A percentile compares a stretch with the other conserved stretches of the same genome.
Conservation (phyloP, 2,797 vertebrate species). For the Clarias pachynema region DNA sequence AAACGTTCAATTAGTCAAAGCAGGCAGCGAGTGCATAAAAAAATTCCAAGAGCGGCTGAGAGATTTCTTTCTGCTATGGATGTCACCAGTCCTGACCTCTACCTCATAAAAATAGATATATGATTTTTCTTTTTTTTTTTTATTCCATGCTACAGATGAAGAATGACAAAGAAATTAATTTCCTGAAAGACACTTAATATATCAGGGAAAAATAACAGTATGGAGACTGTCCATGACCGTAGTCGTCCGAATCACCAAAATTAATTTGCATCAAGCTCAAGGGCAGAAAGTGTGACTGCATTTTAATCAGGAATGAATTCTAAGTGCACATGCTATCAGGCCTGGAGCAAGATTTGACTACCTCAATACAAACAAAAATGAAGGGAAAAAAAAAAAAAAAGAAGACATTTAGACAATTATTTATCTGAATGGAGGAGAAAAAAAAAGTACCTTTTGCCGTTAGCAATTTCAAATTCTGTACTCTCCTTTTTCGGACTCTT, state of each 20-base stretch:
- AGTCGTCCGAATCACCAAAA: slow-evolving; percentile 62
- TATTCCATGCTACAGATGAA: slow-evolving; percentile 52
- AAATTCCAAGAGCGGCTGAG: background rate
- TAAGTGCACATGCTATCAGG: slow-evolving; percentile 42
- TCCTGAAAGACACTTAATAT: slow-evolving; percentile 56
- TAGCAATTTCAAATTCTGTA: slow-evolving; percentile 48
- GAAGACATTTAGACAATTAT: slow-evolving; percentile 38
- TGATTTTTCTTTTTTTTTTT: slow-evolving; percentile 54
- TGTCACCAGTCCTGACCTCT: slow-evolving; percentile 37
- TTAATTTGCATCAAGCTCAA: slow-evolving; percentile 63
- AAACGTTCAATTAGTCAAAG: slow-evolving; percentile 2
- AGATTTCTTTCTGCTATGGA: slow-evolving; percentile 21
- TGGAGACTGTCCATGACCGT: slow-evolving; percentile 53
- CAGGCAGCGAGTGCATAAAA: background rate
- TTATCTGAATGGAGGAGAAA: background rate
- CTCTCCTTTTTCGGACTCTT: slow-evolving; percentile 60
- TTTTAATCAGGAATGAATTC: slow-evolving; percentile 54
- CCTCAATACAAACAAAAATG: background rate
- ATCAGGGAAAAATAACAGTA: slow-evolving; percentile 40
- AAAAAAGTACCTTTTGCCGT: slow-evolving; percentile 59
- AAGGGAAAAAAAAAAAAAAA: background rate
- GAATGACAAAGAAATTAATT: slow-evolving; percentile 64
- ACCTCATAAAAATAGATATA: slow-evolving; percentile 49
- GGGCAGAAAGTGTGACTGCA: slow-evolving; percentile 44
- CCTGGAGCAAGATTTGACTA: slow-evolving; percentile 1